These are phyloP conservation scores for Macrosoma leucophasiata DNA, from an alignment of 2,888 invertebrate species.

Conservation along the genomic window DNA sequence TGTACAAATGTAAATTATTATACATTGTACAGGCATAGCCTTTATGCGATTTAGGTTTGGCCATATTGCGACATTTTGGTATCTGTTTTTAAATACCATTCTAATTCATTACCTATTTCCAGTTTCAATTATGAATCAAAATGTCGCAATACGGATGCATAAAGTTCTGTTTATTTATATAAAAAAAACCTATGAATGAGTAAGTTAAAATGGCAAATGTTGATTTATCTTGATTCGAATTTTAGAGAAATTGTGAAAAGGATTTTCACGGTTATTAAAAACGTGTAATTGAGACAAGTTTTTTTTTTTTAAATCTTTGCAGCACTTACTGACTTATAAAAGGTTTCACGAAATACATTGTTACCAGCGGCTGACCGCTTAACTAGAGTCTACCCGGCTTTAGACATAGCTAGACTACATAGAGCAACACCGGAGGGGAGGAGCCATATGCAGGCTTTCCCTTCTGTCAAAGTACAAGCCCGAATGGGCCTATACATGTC, in stretches of 20 bases:
- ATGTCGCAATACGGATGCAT: conserved; percentile 23
- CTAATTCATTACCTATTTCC: conserved; percentile 12
- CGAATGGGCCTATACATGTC: too few relatives aligned
- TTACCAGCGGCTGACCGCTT: too few relatives aligned
- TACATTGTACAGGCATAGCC: conserved; percentile 31
- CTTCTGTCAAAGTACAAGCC: too few relatives aligned
- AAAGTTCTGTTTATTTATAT: conserved; percentile 26
- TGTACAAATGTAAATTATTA: conserved; percentile 36
- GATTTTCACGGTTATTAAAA: conserved; percentile 62
- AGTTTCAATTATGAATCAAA: conserved; percentile 19
- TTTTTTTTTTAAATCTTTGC: conserved; percentile 33
- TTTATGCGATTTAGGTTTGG: conserved; percentile 22
- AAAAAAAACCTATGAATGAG: conserved; percentile 19
- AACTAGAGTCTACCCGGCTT: too few relatives aligned
- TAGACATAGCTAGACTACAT: too few relatives aligned
- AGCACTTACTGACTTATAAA: too few relatives aligned
- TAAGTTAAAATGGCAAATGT: conserved; percentile 33
- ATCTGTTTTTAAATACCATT: conserved; percentile 8
- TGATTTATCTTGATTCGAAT: conserved; percentile 39
- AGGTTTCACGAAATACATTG: too few relatives aligned
- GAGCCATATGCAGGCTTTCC: too few relatives aligned
- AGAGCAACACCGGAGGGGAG: too few relatives aligned
- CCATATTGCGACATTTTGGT: conserved; percentile 29
- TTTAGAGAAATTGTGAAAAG: conserved; percentile 49
- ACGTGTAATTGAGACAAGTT: conserved; percentile 40